Evolutionary conservation across 2,113 vertebrate species (phyloP).

Genomic region (Phaethon lepturus): DNA sequence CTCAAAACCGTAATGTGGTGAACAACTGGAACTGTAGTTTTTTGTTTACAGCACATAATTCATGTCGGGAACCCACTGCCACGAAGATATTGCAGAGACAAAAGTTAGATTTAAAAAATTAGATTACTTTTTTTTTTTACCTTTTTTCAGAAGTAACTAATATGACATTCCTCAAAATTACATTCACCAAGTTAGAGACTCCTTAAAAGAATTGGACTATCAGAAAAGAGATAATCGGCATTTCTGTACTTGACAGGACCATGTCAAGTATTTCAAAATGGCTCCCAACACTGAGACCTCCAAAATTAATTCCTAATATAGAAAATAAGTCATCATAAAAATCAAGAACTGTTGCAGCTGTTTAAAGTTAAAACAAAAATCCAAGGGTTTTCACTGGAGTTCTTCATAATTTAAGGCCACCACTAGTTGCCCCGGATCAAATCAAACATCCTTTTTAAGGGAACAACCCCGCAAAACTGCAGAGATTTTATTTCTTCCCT

Average conservation of each 20-base stretch:
- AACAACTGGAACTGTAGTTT: neutral
- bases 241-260: neutral
- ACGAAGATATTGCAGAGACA: neutral
- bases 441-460: neutral
- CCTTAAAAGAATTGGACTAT: neutral
- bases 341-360: neutral
- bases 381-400: neutral
- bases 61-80: neutral
- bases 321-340: neutral
- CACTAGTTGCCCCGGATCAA: neutral
- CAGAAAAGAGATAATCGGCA: neutral
- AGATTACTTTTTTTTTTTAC: neutral
- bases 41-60: neutral
- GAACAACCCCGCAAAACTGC: neutral
- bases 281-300: neutral
- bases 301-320: neutral
- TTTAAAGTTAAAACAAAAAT: neutral
- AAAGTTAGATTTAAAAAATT: neutral
- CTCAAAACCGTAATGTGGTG: neutral
- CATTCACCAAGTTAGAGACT: neutral
- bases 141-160: neutral
- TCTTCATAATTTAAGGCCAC: neutral
- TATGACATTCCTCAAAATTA: neutral
- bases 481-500: neutral
- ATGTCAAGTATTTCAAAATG: neutral